phyloP scores from a whole-genome alignment of 2,888 invertebrate genomes.

The Steinernema hermaphroditum region DNA sequence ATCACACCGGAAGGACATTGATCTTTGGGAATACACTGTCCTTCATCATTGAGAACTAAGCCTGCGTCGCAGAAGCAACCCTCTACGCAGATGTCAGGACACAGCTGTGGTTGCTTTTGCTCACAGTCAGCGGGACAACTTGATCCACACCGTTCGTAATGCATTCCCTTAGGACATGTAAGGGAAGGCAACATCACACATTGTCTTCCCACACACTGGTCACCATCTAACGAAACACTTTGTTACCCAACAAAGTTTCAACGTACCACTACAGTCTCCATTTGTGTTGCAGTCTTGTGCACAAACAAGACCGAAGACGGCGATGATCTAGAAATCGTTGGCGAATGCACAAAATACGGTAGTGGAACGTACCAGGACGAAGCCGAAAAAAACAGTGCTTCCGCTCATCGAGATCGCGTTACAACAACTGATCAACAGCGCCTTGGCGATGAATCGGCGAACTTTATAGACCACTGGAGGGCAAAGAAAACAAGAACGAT shows the following conservation, averaged over 20 bases:
- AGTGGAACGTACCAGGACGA: slow-evolving; percentile 2
- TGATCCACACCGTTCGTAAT: neutral
- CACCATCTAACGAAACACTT: neutral
- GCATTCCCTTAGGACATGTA: neutral
- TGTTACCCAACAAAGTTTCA: neutral
- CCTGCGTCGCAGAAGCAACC: neutral
- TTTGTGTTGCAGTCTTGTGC: neutral
- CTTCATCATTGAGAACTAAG: neutral
- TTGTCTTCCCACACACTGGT: neutral
- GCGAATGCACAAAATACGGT: neutral
- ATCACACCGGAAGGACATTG: slow-evolving; percentile 1
- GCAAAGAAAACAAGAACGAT: slow-evolving; percentile 15
- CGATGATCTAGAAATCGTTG: neutral
- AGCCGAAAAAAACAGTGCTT: neutral
- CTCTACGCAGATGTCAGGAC: neutral
- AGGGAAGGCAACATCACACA: neutral
- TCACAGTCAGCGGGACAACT: neutral
- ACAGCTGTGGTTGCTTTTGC: neutral
- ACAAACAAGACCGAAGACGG: neutral
- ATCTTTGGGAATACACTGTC: neutral
- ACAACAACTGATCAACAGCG: neutral
- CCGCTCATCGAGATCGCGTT: neutral
- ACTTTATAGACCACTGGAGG: slow-evolving; percentile 10
- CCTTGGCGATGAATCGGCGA: neutral
- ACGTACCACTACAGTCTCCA: neutral